phyloP scores from a whole-genome alignment of 1,140 invertebrate species.

The Epicauta chinensis region DNA sequence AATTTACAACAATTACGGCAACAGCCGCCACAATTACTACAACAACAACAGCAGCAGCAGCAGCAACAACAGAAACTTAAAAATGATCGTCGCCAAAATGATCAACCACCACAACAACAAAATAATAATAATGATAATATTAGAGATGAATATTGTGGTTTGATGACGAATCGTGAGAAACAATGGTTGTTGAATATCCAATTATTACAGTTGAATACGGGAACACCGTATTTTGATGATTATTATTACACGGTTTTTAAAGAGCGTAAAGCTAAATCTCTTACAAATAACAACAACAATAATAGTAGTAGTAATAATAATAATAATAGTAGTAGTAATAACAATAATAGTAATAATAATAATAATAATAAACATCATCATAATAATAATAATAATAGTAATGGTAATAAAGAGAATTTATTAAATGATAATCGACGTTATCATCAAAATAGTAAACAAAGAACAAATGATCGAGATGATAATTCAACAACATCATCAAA shows the following conservation, averaged over 20 bases:
- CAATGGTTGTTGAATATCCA: constrained; percentile 93
- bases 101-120: constrained; percentile 26
- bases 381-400: constrained; percentile 12
- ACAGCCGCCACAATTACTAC: neutral
- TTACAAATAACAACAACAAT: constrained; percentile 30
- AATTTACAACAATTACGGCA: constrained; percentile 13
- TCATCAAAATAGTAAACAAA: constrained; percentile 39
- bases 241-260: constrained; percentile 74
- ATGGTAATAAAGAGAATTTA: constrained; percentile 45
- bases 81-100: too few species aligned
- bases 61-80: constrained; percentile 20
- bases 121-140: constrained; percentile 28
- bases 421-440: constrained; percentile 24
- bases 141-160: constrained; percentile 74
- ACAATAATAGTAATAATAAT: neutral
- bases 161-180: constrained; percentile 88
- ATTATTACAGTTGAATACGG: constrained; percentile 77
- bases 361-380: constrained; percentile 14
- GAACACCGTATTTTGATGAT: constrained; percentile 79
- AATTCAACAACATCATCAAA: constrained; percentile 35
- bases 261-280: constrained; percentile 49
- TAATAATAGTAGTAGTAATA: neutral
- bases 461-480: constrained; percentile 45
- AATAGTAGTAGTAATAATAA: constrained; percentile 41
- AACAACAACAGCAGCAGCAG: constrained; percentile 39